Evolutionary conservation across 1,140 invertebrate species (phyloP), one percentile per base, ranked within the genome.

Genomic region (Cheumatopsyche charites): DNA sequence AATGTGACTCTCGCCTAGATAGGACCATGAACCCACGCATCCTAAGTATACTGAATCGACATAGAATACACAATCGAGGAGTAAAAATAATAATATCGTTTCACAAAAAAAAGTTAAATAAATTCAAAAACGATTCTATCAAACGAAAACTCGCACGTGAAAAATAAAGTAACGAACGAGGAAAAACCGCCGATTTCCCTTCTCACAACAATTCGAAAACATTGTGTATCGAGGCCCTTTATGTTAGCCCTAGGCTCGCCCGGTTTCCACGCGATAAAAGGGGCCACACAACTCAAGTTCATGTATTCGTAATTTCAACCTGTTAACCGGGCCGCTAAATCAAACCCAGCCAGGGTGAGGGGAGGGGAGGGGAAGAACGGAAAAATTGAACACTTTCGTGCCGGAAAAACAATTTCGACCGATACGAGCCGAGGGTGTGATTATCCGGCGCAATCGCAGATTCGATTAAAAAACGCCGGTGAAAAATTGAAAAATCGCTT

Each of bases 241-340:
- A 12, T 58, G 55, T 58, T 58, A 25, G 23, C 13, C 55, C 55
- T 11, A 9, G 55, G 55, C 55, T 19, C 55, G 21, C 55, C 55
- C 55, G 25, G 55, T 58, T 25, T 58, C 25, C 55, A 25, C 25
- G 55, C 55, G 55, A 58, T 58, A 58, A 58, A 58, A 52, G 25
- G 23, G 55, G 55, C 11, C 23, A 4, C 7, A 58, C 55, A 58
- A 58, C 23, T 19, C 0, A 17, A 25, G 23, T 26, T 58, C 55
- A 26, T 26, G 19, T 58, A 58, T 26, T 23, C 23, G 55, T 58
- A 58, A 58, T 58, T 25, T 58, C 55, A 23, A 58, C 55, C 55
- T 58, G 55, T 58, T 58, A 58, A 58, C 19, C 55, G 55, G 55
- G 55, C 12, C 23, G 23, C 55, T 13, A 58, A 58, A 58, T 58